Evolutionary conservation across 1,140 invertebrate genomes (phyloP).

Genomic region (Bombus confusus): DNA sequence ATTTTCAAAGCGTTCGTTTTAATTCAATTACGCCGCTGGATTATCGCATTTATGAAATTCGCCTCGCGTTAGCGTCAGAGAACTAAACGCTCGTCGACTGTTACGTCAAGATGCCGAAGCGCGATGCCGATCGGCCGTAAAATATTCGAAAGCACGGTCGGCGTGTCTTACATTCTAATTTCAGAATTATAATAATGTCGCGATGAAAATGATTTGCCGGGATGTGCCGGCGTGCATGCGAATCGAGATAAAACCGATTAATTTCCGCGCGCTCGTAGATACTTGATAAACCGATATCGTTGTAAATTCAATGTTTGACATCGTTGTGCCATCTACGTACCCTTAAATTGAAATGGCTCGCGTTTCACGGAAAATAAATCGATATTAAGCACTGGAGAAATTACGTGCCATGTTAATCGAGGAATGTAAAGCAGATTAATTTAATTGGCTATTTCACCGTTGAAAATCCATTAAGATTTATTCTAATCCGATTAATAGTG

Average conservation of each 20-base stretch:
- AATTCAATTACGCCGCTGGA: neutral
- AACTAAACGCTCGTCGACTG: neutral
- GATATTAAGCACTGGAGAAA: slow-evolving; percentile 22
- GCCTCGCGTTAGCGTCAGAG: neutral
- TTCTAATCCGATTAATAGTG: slow-evolving; percentile 49
- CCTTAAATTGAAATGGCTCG: slow-evolving; percentile 23
- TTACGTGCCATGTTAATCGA: slow-evolving; percentile 40
- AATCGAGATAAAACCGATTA: slow-evolving; percentile 36
- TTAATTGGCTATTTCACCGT: slow-evolving; percentile 35
- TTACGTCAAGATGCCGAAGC: neutral
- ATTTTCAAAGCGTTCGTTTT: neutral
- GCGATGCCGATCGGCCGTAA: neutral
- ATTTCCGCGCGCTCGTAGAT: slow-evolving; percentile 17
- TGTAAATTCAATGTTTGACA: slow-evolving; percentile 34
- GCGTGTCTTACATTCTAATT: neutral
- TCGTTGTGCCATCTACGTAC: neutral
- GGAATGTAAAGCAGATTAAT: slow-evolving; percentile 45
- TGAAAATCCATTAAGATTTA: slow-evolving; percentile 48
- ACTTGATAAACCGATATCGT: slow-evolving; percentile 36
- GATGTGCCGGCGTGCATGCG: too few relatives aligned
- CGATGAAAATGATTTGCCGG: slow-evolving; percentile 3
- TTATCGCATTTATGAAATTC: neutral
- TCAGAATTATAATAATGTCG: neutral
- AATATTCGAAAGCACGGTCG: neutral
- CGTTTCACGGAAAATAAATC: slow-evolving; percentile 4